Evolutionary conservation across 2,888 invertebrate genomes (phyloP).

Genomic region (Diogma glabrata): DNA sequence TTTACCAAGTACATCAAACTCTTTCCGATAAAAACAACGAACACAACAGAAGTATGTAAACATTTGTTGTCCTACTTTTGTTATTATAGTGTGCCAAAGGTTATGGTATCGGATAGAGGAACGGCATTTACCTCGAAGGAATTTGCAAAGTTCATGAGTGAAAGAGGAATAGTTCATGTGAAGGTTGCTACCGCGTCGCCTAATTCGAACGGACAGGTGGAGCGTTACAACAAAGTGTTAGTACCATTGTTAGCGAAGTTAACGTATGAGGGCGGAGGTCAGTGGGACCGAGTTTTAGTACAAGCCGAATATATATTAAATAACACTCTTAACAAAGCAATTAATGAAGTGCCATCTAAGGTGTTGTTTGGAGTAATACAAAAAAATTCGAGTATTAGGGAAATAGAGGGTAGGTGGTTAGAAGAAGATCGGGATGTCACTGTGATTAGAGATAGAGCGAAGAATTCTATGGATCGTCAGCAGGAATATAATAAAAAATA

Average conservation of each 20-base stretch:
- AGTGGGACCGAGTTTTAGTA: constrained; percentile 16
- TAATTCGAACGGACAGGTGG: constrained; percentile 14
- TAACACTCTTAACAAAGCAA: constrained; percentile 20
- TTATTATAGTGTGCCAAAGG: too few species aligned
- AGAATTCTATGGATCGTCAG: not conserved
- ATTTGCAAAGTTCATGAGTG: constrained; percentile 6
- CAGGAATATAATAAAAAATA: not conserved
- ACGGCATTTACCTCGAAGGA: constrained; percentile 13
- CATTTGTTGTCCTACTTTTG: too few species aligned
- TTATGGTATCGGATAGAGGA: too few species aligned
- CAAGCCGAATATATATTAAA: constrained; percentile 22
- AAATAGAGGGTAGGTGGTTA: constrained; percentile 12
- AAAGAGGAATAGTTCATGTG: constrained; percentile 12
- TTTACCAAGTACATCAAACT: not conserved
- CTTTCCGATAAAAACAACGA: not conserved
- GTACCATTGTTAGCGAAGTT: constrained; percentile 12
- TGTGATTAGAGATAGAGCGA: not conserved
- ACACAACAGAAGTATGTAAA: too few species aligned
- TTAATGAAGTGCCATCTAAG: constrained; percentile 9
- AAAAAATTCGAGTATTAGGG: constrained; percentile 18
- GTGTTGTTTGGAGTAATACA: constrained; percentile 24
- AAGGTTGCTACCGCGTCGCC: constrained; percentile 14
- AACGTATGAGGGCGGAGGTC: too few species aligned
- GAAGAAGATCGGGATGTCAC: not conserved
- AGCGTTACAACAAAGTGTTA: constrained; percentile 8